These are phyloP conservation scores for Netelia melanura DNA, from an alignment of 2,888 invertebrate species.

Conservation along the genomic window DNA sequence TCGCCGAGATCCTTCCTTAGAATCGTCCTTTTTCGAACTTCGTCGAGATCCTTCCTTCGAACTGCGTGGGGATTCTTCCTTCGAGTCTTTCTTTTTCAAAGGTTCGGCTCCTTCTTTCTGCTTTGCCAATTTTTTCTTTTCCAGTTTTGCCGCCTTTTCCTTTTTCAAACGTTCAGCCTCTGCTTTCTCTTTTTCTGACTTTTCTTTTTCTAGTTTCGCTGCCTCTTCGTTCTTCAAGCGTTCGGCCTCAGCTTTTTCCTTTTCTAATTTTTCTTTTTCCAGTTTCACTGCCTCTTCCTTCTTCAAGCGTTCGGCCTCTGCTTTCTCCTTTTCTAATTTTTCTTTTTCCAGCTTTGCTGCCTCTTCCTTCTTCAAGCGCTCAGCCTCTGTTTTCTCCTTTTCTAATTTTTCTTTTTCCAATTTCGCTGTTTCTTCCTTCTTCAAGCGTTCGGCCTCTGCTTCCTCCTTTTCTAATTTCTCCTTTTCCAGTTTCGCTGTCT, in stretches of 20 bases:
- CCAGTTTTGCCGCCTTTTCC: conserved; percentile 72
- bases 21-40: conserved; percentile 30
- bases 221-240: conserved; percentile 72
- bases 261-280: conserved; percentile 43
- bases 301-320: conserved; percentile 28
- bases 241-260: conserved; percentile 70
- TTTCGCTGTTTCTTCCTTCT: conserved; percentile 58
- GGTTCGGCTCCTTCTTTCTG: conserved; percentile 76
- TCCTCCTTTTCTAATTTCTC: conserved; percentile 74
- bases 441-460: conserved; percentile 74
- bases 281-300: conserved; percentile 49
- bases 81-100: conserved; percentile 66
- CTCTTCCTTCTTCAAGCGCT: conserved; percentile 64
- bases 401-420: conserved; percentile 34
- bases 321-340: conserved; percentile 70
- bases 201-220: conserved; percentile 23
- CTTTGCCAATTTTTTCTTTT: conserved; percentile 71
- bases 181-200: conserved; percentile 76
- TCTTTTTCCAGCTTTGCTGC: conserved; percentile 58
- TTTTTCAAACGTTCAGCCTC: conserved; percentile 81
- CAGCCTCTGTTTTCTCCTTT: conserved; percentile 77
- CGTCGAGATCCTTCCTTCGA: conserved; percentile 54
- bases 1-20: conserved; percentile 41
- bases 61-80: conserved; percentile 65
- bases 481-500: conserved; percentile 69